Conservation (phyloP, 2,797 vertebrate species). For the Ctenopoma kingsleyae region DNA sequence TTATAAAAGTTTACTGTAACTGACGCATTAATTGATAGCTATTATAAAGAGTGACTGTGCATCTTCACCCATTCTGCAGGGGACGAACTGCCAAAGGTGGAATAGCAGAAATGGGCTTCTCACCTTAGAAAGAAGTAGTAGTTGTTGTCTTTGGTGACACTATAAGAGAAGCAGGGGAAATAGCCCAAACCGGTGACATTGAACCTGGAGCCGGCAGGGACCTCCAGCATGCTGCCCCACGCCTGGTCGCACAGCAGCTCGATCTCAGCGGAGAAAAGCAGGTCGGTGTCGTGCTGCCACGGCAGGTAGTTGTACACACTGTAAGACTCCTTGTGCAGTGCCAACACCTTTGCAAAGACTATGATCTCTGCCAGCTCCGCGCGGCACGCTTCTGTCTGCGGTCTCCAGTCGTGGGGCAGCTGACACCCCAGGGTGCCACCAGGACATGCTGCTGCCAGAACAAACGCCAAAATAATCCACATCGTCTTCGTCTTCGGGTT, state of each 20-base stretch:
- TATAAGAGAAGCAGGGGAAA: slow-evolving; percentile 89
- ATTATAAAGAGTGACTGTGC: neutral
- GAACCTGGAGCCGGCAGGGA: slow-evolving; percentile 88
- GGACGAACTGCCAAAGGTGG: neutral
- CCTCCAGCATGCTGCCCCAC: slow-evolving; percentile 91
- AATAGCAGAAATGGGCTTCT: slow-evolving; percentile 16
- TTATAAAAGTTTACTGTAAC: too few species aligned
- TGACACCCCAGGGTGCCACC: slow-evolving; percentile 80
- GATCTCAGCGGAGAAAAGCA: slow-evolving; percentile 88
- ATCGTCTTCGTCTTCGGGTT: slow-evolving; percentile 58
- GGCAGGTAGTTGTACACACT: slow-evolving; percentile 88
- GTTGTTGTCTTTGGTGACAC: slow-evolving; percentile 86
- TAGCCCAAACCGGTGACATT: slow-evolving; percentile 89
- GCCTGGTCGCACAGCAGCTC: slow-evolving; percentile 90
- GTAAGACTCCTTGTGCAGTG: slow-evolving; percentile 86
- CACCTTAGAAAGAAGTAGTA: slow-evolving; percentile 91
- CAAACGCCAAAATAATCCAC: slow-evolving; percentile 70
- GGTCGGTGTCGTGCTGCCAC: slow-evolving; percentile 85
- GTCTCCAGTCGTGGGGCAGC: slow-evolving; percentile 88
- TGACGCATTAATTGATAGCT: too few species aligned
- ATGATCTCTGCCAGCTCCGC: slow-evolving; percentile 90
- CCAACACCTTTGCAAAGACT: slow-evolving; percentile 87
- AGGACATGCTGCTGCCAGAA: slow-evolving; percentile 63
- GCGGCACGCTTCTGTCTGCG: slow-evolving; percentile 89
- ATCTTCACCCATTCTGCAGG: neutral